Percentiles rank a stretch among this genome's conserved stretches.
These are phyloP conservation scores for Tapirus terrestris DNA, from an alignment of 2,113 vertebrate species.

Conservation along the genomic window DNA sequence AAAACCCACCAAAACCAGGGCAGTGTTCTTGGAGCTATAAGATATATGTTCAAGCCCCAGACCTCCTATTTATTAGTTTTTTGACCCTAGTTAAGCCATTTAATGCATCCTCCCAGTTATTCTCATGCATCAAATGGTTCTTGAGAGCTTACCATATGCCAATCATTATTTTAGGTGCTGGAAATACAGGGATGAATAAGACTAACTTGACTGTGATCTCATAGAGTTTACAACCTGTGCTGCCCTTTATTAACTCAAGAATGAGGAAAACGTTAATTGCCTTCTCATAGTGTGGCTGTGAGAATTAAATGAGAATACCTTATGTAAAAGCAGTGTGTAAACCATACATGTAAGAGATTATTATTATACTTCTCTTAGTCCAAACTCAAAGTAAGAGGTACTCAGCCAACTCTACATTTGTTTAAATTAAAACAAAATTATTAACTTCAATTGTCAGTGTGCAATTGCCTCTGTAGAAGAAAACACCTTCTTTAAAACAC, in stretches of 20 bases:
- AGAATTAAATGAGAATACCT: conserved; percentile 36
- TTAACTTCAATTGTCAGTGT: conserved; percentile 67
- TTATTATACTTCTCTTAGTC: conserved; percentile 59
- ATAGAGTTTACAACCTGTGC: not conserved
- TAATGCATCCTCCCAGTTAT: not conserved
- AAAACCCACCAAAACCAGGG: not conserved
- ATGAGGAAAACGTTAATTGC: conserved; percentile 44
- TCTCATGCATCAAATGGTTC: not conserved
- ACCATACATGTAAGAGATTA: conserved; percentile 11
- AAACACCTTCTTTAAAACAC: conserved; percentile 62
- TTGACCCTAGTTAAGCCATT: not conserved
- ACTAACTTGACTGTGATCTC: not conserved
- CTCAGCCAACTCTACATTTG: conserved; percentile 43
- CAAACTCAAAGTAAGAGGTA: conserved; percentile 55
- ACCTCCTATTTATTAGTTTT: not conserved
- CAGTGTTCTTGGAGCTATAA: not conserved
- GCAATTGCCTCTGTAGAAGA: conserved; percentile 42
- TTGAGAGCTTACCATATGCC: not conserved
- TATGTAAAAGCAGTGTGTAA: conserved; percentile 50
- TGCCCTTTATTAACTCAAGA: conserved; percentile 15
- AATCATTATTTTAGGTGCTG: not conserved
- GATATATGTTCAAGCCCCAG: not conserved
- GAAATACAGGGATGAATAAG: not conserved
- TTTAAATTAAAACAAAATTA: conserved; percentile 73
- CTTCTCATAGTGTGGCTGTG: not conserved